These are phyloP conservation scores for Epirrita christyi DNA, from an alignment of 2,888 invertebrate genomes.

Conservation along the genomic window DNA sequence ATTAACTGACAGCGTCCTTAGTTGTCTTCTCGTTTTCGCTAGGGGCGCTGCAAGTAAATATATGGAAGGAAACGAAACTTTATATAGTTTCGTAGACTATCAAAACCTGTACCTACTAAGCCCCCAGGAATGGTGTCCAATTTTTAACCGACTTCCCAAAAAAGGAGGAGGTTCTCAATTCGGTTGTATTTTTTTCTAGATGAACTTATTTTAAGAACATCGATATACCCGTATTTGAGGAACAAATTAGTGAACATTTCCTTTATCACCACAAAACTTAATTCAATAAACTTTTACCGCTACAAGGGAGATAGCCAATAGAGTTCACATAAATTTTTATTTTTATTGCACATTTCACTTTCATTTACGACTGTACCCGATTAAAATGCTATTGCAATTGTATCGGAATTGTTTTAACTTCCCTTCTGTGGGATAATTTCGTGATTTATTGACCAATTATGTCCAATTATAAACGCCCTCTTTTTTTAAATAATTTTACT, in stretches of 20 bases:
- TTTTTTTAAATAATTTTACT: not conserved
- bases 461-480: conserved; percentile 19
- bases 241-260: no score
- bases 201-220: no score
- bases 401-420: conserved; percentile 31
- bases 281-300: conserved; percentile 23
- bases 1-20: no score
- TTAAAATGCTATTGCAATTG: conserved; percentile 32
- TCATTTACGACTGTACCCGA: conserved; percentile 36
- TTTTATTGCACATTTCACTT: conserved; percentile 48
- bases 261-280: conserved; percentile 17
- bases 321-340: conserved; percentile 45
- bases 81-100: no score
- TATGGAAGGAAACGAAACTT: no score
- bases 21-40: no score
- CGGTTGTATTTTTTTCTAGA: no score
- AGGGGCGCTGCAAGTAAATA: no score
- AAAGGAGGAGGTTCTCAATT: no score
- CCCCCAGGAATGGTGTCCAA: no score
- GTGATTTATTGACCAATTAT: conserved; percentile 15
- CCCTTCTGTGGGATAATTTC: conserved; percentile 11
- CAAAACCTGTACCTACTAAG: no score
- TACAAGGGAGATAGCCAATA: conserved; percentile 38
- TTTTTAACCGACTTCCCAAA: no score
- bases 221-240: conserved; percentile 16